Base-by-base conservation (phyloP, 1,140 invertebrate species). In the Hydropsyche tenuis region DNA sequence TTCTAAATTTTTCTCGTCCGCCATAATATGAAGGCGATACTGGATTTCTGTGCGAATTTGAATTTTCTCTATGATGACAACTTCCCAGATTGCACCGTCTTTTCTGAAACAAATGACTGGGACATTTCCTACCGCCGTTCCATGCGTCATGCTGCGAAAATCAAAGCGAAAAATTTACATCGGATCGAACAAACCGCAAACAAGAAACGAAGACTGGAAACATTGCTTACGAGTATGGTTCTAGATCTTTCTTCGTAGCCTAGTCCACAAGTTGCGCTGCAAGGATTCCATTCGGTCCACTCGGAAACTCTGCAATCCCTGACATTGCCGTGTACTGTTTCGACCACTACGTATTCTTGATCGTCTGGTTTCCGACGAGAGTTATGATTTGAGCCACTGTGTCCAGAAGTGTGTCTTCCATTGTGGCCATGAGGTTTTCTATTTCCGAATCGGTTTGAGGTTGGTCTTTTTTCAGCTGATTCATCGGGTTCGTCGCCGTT, bases 41-140 rank as follows among this genome's bases (percentile, higher is more conserved):
- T 3, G 51, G 56, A 7, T 7, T 60, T 23, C 4, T 12, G 6
- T 60, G 20, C 20, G 22, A n/a, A 22, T 60, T 9, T 3, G 2
- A 7, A 60, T 60, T 60, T 18, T 53, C 48, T 20, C 9, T 53
- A 1, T 76, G n/a, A 74, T 73, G 63, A 78, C 78, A 68, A 79
- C 73, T 69, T 77, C 78, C 45, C 43, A 78, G 69, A 75, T 82
- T 84, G 72, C 88, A 89, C 73, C 84, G 86, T 78, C 82, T 86
- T 76, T 79, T 85, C 60, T 84, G 84, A n/a, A 85, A 78, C 60
- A 90, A 76, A 76, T 88, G 88, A 73, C 84, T 86, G 0, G 91
- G 91, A 80, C 93, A 94, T 1, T 80, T 82, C 75, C 87, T 88
- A 6, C 93, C 93, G 0, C 90, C 90, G 78, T 92, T 91, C 73